These are phyloP conservation scores for Eupithecia insigniata DNA, from an alignment of 2,888 invertebrate species.

Conservation along the genomic window DNA sequence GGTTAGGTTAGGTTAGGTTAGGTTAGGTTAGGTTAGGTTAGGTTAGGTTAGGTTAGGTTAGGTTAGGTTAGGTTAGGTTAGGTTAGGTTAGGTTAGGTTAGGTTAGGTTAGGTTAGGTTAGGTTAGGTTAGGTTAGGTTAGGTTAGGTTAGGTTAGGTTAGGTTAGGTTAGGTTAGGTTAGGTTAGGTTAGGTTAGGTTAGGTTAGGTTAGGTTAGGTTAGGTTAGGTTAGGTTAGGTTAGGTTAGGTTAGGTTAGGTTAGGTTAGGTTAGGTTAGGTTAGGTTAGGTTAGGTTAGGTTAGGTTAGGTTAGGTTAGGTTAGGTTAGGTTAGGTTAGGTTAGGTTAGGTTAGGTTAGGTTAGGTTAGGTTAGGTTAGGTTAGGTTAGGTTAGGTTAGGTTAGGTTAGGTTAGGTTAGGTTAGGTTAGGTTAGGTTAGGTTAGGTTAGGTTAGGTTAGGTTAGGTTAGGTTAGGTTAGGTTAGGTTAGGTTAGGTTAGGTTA, in stretches of 20 bases:
- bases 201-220: constrained; percentile 26
- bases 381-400: constrained; percentile 21
- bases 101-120: constrained; percentile 26
- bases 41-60: constrained; percentile 32
- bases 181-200: constrained; percentile 26
- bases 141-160: constrained; percentile 26
- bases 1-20: constrained; percentile 32
- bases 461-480: constrained; percentile 24
- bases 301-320: constrained; percentile 26
- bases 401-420: constrained; percentile 28
- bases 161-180: constrained; percentile 26
- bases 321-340: constrained; percentile 21
- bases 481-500: constrained; percentile 21
- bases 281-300: constrained; percentile 26
- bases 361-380: constrained; percentile 21
- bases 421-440: constrained; percentile 28
- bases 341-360: constrained; percentile 23
- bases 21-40: constrained; percentile 34
- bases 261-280: constrained; percentile 26
- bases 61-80: constrained; percentile 32
- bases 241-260: constrained; percentile 26
- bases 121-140: constrained; percentile 25
- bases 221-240: constrained; percentile 26
- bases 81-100: constrained; percentile 26
- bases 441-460: constrained; percentile 24